Evolutionary conservation across 1,140 invertebrate genomes (phyloP), one percentile per base, ranked within the genome.

Genomic region (Drosophila tristis): DNA sequence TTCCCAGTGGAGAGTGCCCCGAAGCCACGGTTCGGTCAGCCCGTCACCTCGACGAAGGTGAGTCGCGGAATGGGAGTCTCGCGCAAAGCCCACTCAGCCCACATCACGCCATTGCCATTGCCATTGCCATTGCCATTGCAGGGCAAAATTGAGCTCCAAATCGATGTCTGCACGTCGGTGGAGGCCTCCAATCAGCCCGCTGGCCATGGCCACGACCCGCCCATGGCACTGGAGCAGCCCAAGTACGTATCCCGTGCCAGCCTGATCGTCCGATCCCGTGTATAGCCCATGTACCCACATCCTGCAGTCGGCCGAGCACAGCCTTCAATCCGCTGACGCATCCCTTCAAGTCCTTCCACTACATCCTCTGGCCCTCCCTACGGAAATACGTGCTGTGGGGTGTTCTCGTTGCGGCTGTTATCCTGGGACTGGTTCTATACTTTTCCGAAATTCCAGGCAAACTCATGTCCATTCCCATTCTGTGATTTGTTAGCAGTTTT

Each of bases 111-210:
- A n/a, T n/a, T n/a, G n/a, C n/a, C n/a, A n/a, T n/a, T n/a, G n/a
- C n/a, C n/a, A n/a, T n/a, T n/a, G n/a, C n/a, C n/a, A n/a, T n/a
- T n/a, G n/a, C n/a, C 53, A 16, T 49, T 45, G 16, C 65, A 95
- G 95, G 95, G 95, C 7, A 94, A 94, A 90, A 92, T 96, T 6
- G 94, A 96, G 80, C 84, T 95, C 60, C 94, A 95, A 91, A 86
- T 96, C 75, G 93, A 93, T 44, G 62, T 96, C 39, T 51, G 95
- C 15, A 93, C 93, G 0, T 90, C 92, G 51, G 81, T 93, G 29
- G 95, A 95, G 80, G 95, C 95, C 0, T 73, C 92, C 5, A 73
- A 93, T 53, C 90, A 93, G 53, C 95, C 95, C 0, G 95, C 93
- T 2, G 95, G 95, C 25, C 80, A 93, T 31, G 95, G 94, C 47